A percentile compares a stretch with the other conserved stretches of the same genome.
phyloP scores from a whole-genome alignment of 2,797 vertebrate species.

The Astyanax mexicanus region DNA sequence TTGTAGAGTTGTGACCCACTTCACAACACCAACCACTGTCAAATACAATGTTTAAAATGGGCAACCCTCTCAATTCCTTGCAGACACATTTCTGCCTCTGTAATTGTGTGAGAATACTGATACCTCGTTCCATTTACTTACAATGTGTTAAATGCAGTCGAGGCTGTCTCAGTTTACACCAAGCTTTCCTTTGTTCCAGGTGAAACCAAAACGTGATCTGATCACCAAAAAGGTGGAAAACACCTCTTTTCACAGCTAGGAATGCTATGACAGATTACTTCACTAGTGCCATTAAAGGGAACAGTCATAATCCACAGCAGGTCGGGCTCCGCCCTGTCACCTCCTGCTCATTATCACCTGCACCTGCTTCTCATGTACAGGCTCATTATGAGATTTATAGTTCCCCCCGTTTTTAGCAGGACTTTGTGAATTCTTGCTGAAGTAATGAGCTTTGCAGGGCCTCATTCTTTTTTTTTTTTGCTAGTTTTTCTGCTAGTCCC shows the following conservation, averaged over 20 bases:
- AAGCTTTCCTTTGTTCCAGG: too few relatives aligned
- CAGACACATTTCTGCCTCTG: too few relatives aligned
- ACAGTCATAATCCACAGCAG: neutral
- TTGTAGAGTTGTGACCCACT: too few relatives aligned
- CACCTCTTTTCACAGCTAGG: neutral
- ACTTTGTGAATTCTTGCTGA: neutral
- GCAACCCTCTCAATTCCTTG: too few relatives aligned
- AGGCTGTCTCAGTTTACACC: too few relatives aligned
- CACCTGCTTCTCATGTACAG: neutral
- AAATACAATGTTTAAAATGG: too few relatives aligned
- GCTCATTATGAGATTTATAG: conserved; percentile 9
- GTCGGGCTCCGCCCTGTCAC: neutral
- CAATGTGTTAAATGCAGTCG: too few relatives aligned
- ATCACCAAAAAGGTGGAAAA: too few relatives aligned
- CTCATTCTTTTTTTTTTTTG: neutral
- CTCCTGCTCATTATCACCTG: conserved; percentile 35
- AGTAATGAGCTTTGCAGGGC: neutral
- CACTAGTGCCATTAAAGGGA: neutral
- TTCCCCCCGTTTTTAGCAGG: conserved; percentile 10
- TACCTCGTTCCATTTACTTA: too few relatives aligned
- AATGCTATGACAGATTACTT: neutral
- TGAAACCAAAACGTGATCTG: too few relatives aligned
- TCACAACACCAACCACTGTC: too few relatives aligned
- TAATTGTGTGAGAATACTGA: too few relatives aligned
- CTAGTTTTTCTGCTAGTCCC: neutral